Conservation (phyloP, 2,888 invertebrate genomes). For the Philereme vetulata region DNA sequence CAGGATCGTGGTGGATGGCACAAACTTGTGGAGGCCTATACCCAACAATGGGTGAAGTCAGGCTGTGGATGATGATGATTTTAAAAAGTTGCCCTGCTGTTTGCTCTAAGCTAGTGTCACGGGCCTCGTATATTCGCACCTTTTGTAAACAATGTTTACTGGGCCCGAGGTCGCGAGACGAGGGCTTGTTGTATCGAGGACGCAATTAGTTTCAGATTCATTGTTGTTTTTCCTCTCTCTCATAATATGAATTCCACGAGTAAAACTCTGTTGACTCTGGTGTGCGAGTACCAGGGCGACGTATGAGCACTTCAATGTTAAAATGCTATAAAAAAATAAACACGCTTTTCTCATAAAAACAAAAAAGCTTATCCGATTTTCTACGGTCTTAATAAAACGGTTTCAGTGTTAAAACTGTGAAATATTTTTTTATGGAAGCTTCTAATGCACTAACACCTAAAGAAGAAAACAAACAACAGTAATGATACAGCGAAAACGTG, state of each 20-base stretch:
- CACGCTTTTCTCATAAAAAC: slow-evolving; percentile 26
- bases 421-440: slow-evolving; percentile 1
- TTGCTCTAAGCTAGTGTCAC: slow-evolving; percentile 30
- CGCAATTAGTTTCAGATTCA: slow-evolving; percentile 60
- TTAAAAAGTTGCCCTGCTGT: slow-evolving; percentile 4
- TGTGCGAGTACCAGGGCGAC: slow-evolving; percentile 28
- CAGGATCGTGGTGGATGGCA: no score
- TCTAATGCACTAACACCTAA: slow-evolving; percentile 8
- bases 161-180: slow-evolving; percentile 41
- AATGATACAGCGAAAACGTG: slow-evolving; percentile 39
- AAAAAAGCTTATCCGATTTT: slow-evolving; percentile 25
- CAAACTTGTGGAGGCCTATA: no score
- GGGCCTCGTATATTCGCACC: slow-evolving; percentile 61
- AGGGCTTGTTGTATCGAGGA: slow-evolving; percentile 53
- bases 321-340: slow-evolving; percentile 39
- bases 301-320: slow-evolving; percentile 32
- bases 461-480: slow-evolving; percentile 35
- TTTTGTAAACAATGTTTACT: slow-evolving; percentile 69
- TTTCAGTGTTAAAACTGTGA: slow-evolving; percentile 1
- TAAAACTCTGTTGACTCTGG: slow-evolving; percentile 37
- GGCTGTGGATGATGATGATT: no score
- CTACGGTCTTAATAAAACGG: slow-evolving; percentile 13
- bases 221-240: slow-evolving; percentile 47
- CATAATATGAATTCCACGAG: slow-evolving; percentile 38
- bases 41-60: no score